Conservation (phyloP, 2,113 vertebrate genomes). For the Gobio gobio region DNA sequence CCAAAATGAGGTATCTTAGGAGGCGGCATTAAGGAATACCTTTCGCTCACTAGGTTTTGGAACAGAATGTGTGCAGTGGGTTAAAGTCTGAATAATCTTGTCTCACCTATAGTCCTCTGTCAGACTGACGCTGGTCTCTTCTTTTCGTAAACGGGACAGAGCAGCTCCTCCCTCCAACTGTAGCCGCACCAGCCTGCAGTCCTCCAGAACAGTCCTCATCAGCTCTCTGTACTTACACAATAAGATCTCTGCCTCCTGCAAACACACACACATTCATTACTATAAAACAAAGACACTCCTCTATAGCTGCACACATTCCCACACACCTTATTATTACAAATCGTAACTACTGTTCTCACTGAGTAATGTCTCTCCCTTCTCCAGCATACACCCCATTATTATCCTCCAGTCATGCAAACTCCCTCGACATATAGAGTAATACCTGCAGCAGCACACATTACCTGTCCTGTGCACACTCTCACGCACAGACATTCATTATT, state of each 20-base stretch:
- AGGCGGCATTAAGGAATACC: not conserved
- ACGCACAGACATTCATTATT: not conserved
- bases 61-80: not conserved
- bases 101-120: slow-evolving; percentile 79
- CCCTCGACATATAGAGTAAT: not conserved
- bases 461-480: slow-evolving; percentile 3
- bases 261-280: slow-evolving; percentile 1
- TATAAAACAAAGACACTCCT: not conserved
- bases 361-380: not conserved
- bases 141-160: slow-evolving; percentile 83
- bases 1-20: not conserved
- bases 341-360: not conserved
- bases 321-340: slow-evolving; percentile 16
- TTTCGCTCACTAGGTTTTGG: not conserved
- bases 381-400: slow-evolving; percentile 38
- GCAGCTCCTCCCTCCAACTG: slow-evolving; percentile 86
- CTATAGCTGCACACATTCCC: not conserved
- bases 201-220: slow-evolving; percentile 85
- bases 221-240: slow-evolving; percentile 73
- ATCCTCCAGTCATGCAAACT: not conserved
- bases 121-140: slow-evolving; percentile 74
- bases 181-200: slow-evolving; percentile 79
- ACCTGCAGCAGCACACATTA: not conserved
- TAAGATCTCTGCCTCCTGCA: slow-evolving; percentile 81
- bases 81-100: too few species aligned